These are phyloP conservation scores for Aegypius monachus DNA, from an alignment of 2,113 vertebrate genomes.

Conservation along the genomic window DNA sequence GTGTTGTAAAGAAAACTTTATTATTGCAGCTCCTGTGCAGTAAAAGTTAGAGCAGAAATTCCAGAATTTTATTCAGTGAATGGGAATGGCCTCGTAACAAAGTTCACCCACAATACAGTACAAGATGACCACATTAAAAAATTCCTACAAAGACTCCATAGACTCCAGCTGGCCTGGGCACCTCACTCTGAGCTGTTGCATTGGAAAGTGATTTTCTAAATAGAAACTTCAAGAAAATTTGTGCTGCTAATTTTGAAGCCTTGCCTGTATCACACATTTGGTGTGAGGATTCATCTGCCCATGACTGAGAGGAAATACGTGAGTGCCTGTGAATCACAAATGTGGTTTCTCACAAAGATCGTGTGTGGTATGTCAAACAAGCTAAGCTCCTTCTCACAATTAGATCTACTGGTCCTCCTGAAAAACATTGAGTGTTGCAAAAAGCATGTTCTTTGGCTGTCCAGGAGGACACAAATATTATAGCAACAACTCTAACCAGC, in stretches of 20 bases:
- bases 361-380: not conserved
- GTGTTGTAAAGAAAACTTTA: not conserved
- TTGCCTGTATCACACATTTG: not conserved
- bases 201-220: not conserved
- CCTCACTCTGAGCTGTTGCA: not conserved
- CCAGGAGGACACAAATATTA: not conserved
- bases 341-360: not conserved
- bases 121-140: not conserved
- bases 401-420: not conserved
- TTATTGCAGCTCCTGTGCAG: not conserved
- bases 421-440: not conserved
- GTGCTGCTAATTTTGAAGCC: not conserved
- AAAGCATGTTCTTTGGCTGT: not conserved
- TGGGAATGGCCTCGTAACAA: not conserved
- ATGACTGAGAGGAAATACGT: not conserved
- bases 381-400: not conserved
- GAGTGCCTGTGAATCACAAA: not conserved
- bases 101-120: not conserved
- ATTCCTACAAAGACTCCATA: not conserved
- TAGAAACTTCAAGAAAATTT: not conserved
- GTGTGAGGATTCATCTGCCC: not conserved
- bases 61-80: not conserved
- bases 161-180: not conserved
- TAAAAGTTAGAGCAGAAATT: not conserved
- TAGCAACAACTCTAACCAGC: not conserved